Conservation (phyloP, 1,140 invertebrate species). For the Mizuhopecten yessoensis region DNA sequence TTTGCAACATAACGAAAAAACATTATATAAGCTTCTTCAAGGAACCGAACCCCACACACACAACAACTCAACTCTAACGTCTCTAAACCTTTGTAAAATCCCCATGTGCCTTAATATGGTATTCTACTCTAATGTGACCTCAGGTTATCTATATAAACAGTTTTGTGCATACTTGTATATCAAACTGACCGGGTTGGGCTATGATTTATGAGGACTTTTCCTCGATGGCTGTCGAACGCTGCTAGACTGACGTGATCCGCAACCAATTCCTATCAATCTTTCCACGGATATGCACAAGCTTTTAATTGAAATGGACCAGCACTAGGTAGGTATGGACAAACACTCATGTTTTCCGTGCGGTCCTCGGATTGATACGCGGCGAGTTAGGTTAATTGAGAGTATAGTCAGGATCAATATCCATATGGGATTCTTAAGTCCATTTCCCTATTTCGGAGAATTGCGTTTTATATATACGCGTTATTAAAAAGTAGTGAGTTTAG, state of each 20-base stretch:
- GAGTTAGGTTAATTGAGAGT: background rate
- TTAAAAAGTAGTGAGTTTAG: no score
- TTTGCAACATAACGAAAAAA: no score
- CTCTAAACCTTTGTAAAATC: no score
- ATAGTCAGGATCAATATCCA: background rate
- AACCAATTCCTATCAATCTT: background rate
- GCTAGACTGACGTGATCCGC: background rate
- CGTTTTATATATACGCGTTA: background rate
- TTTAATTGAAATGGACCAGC: conserved; percentile 12
- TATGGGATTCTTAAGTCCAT: background rate
- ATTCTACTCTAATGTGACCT: background rate
- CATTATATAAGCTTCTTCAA: no score
- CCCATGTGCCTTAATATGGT: no score
- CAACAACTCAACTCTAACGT: no score
- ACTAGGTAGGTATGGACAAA: background rate
- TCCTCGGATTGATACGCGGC: background rate
- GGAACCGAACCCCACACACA: no score
- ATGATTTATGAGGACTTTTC: background rate
- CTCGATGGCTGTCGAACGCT: background rate
- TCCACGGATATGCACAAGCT: conserved; percentile 16
- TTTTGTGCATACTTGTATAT: background rate
- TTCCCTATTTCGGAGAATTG: background rate
- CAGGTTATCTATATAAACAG: background rate
- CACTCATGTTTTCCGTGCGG: background rate
- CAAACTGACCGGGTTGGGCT: background rate